Conservation (phyloP, 2,797 vertebrate genomes). For the Pangasius mekongensis region DNA sequence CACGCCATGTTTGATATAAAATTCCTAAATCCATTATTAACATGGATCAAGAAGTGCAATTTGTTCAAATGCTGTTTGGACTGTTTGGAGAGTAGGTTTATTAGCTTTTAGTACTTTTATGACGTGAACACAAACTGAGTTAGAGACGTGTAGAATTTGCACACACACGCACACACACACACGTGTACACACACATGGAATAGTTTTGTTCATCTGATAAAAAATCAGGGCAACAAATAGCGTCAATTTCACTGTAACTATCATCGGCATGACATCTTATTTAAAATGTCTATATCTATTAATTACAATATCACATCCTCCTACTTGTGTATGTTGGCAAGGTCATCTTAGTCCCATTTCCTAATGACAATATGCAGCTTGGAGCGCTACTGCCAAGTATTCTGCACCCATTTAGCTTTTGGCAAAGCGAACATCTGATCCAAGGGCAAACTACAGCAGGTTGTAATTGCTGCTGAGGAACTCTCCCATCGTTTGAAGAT, state of each 20-base stretch:
- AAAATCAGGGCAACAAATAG: neutral
- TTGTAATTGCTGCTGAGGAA: neutral
- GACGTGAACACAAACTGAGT: neutral
- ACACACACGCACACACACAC: conserved; percentile 24
- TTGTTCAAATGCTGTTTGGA: neutral
- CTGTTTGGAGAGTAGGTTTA: conserved; percentile 13
- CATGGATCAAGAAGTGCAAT: neutral
- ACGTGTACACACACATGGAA: conserved; percentile 16
- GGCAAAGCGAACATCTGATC: conserved; percentile 10
- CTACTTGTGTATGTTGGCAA: neutral
- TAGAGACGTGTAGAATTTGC: conserved; percentile 36
- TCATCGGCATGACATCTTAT: neutral
- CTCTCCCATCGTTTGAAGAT: neutral
- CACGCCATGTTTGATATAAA: conserved; percentile 2
- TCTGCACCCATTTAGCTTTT: neutral
- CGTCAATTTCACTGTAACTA: neutral
- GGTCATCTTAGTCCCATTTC: neutral
- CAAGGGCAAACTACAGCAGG: neutral
- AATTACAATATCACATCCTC: neutral
- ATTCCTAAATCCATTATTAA: conserved; percentile 3
- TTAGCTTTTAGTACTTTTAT: conserved; percentile 35
- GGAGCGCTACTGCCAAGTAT: conserved; percentile 1
- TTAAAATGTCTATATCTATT: conserved; percentile 8
- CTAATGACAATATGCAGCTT: conserved; percentile 17
- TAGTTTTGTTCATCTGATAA: conserved; percentile 16